Base-by-base conservation (phyloP, 2,797 vertebrate species). In the Urocyon cinereoargenteus region DNA sequence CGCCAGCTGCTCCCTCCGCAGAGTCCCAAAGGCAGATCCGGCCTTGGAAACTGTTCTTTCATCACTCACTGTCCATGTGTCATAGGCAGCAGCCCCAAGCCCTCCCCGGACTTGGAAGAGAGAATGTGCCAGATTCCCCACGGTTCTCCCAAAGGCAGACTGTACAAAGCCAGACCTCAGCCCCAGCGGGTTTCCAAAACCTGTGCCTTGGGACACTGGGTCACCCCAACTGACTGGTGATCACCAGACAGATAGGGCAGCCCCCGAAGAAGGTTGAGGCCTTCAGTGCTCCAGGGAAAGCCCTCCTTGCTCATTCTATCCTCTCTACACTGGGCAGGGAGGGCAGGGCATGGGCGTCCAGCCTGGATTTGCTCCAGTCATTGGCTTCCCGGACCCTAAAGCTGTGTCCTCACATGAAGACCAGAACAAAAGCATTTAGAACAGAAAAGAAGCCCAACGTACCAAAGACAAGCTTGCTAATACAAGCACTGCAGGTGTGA, bases 1-100 rank as follows among this genome's bases (percentile, higher is more conserved):
- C n/a, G n/a, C n/a, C 6, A 18, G 45, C 34, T 24, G 1, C 40
- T 19, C 55, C 0, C 19, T 0, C 4, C 2, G 4, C 19, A 3
- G 51, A 12, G 55, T 36, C 81, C 62, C 6, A 0, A 1, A 6
- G 62, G 19, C 53, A 70, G 53, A 6, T 61, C 18, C 59, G 8
- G 36, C 53, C 15, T 3, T 10, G 13, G 21, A 28, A 19, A 4
- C 11, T 78, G 24, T 22, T 2, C n/a, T 68, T 31, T 34, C 5
- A 7, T 2, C 1, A 0, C 28, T 53, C 4, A 1, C 12, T 64
- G 3, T n/a, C n/a, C 6, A 21, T 0, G 21, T 24, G 16, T 53
- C n/a, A 21, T 36, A 31, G 49, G 45, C 21, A 51, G 75, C 40
- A n/a, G 86, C 64, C 86, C 34, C 13, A 14, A 9, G 3, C 88